phyloP scores from a whole-genome alignment of 2,797 vertebrate species.

The Botia kubotai region DNA sequence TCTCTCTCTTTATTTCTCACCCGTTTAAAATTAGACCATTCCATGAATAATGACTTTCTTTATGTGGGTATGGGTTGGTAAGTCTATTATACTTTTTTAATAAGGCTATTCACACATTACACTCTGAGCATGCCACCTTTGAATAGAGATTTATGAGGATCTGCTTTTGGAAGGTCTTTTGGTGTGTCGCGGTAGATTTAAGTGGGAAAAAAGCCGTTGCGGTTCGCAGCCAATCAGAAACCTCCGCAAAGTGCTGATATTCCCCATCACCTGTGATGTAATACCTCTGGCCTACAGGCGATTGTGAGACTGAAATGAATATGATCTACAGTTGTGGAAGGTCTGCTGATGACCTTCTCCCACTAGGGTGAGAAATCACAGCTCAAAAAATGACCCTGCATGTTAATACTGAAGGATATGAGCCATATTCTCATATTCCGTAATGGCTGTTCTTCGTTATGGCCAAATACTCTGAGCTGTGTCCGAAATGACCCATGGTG shows the following conservation, averaged over 20 bases:
- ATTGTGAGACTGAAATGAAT: slow-evolving; percentile 39
- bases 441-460: slow-evolving; percentile 8
- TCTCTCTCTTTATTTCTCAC: slow-evolving; percentile 62
- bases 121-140: slow-evolving; percentile 68
- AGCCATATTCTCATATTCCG: slow-evolving; percentile 1
- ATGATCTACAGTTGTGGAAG: slow-evolving; percentile 56
- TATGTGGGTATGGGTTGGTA: slow-evolving; percentile 71
- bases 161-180: slow-evolving; percentile 50
- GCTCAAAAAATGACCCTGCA: slow-evolving; percentile 9
- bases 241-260: slow-evolving; percentile 9
- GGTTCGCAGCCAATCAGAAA: slow-evolving; percentile 42
- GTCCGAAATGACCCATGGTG: background rate
- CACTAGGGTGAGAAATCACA: slow-evolving; percentile 34
- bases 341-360: slow-evolving; percentile 53
- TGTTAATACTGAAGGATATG: slow-evolving; percentile 23
- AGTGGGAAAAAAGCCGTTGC: background rate
- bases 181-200: slow-evolving; percentile 60
- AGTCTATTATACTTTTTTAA: slow-evolving; percentile 74
- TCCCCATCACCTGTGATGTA: slow-evolving; percentile 11
- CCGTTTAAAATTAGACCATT: slow-evolving; percentile 73
- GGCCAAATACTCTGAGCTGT: background rate
- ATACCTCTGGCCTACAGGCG: background rate
- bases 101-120: slow-evolving; percentile 66
- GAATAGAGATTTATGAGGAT: slow-evolving; percentile 73
- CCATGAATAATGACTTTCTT: slow-evolving; percentile 71